Evolutionary conservation across 2,888 invertebrate species (phyloP), one percentile per base, ranked within the genome.

Genomic region (Perizoma affinitatum): DNA sequence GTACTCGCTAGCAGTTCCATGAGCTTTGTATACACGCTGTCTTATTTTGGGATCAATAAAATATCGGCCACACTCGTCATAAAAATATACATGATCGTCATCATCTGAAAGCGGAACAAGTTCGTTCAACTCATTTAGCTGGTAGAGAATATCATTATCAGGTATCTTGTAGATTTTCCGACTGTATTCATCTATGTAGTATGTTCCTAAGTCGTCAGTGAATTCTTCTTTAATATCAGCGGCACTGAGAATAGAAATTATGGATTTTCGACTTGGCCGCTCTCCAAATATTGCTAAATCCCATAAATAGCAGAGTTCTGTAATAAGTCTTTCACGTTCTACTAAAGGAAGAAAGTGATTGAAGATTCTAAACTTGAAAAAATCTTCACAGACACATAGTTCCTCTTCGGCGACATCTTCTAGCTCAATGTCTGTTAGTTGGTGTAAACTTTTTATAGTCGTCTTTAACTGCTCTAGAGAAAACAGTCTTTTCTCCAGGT

Each of bases 1-100:
- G 63, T 87, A 92, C 70, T 92, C 92, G 70, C 91, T 91, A 5
- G 88, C 83, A 62, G 80, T 79, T 35, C 70, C 79, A 67, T 84
- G 81, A 58, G 88, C 86, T 81, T 89, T 92, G 61, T 92, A 92
- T 46, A 90, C 73, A 67, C 87, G 78, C 68, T 88, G 83, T 66
- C 82, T 83, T 34, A 83, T 83, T 60, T 77, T 81, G 5, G 66
- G 42, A 52, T 91, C 85, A 35, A 87, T 66, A 67, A 75, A 92
- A 70, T 92, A 90, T 50, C 91, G 82, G 5, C 92, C 92, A 70
- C 91, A 92, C 67, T 88, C 87, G 61, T 92, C 92, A 70, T 84
- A 92, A 72, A 76, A 91, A 74, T 85, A 92, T 60, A 90, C 60
- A 58, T 87, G 83, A 5, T 82, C 76, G 38, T 54, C 58, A 65